Evolutionary conservation across 2,888 invertebrate species (phyloP), one percentile per base, ranked within the genome.

Genomic region (Ochropleura plecta): DNA sequence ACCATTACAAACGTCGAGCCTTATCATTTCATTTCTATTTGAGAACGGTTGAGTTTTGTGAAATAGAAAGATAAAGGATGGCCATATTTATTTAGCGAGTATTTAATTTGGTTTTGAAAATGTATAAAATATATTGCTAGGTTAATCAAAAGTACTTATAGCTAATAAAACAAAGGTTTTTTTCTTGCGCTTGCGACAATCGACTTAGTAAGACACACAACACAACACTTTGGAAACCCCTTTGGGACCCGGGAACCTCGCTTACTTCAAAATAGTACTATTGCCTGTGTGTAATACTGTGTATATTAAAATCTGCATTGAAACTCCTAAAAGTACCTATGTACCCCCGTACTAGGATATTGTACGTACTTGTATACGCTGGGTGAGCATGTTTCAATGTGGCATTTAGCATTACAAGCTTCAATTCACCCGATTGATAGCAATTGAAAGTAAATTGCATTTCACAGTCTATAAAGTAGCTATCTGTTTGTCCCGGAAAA

Each of bases 401-500:
- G 86, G 83, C 88, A 89, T 87, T 90, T 88, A 88, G 86, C 88
- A 90, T 91, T 89, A 91, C 86, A 90, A 88, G 90, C 88, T 88
- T 86, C 90, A 90, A 89, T 91, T 90, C 92, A 89, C 88, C 75
- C 87, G 90, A 94, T 93, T 93, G 92, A 92, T 93, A 92, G 91
- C 93, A 92, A 95, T 94, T 93, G 94, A 93, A 93, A 92, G 91
- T 91, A 95, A 94, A 95, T 95, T 94, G 94, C 92, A 94, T 95
- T 95, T 95, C 94, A 95, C 95, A 95, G 94, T 93, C 95, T 94
- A 94, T 95, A 93, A 95, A 95, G 93, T 94, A 87, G 82, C 87
- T 86, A 93, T 93, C 94, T 95, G 93, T 95, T 95, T 95, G 95
- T 95, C 92, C 92, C 93, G 92, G 92, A 92, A 94, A 95, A 95